A percentile compares a stretch with the other conserved stretches of the same genome.
Evolutionary conservation across 2,888 invertebrate species (phyloP).

Genomic region (Cosmia pyralina): DNA sequence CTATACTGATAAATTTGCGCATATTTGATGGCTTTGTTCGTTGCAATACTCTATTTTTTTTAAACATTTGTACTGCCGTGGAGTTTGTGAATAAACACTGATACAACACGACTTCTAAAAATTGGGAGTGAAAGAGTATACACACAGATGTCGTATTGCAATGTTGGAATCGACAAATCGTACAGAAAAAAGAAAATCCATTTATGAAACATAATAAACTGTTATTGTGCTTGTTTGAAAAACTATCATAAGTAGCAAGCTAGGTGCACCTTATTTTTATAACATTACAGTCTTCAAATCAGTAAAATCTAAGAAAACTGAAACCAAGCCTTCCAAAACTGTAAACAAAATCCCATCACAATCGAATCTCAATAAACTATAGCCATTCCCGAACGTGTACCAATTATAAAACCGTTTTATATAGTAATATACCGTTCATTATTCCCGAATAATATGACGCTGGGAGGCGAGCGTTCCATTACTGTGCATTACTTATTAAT

Average conservation of each 20-base stretch:
- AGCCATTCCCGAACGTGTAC: constrained; percentile 25
- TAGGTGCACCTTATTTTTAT: neutral
- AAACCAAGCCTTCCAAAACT: neutral
- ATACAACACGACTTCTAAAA: neutral
- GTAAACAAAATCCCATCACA: constrained; percentile 23
- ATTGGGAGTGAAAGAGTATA: no score
- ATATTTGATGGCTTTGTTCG: neutral
- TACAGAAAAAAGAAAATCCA: neutral
- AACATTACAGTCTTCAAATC: neutral
- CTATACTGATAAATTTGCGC: neutral
- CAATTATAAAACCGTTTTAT: constrained; percentile 64
- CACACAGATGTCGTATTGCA: neutral
- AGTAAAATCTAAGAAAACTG: neutral
- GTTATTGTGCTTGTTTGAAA: neutral
- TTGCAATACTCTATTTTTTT: neutral
- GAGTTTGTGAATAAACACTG: neutral
- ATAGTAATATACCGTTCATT: constrained; percentile 61
- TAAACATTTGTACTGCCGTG: neutral
- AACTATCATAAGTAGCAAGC: no score
- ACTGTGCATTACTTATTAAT: constrained; percentile 82
- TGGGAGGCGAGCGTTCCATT: constrained; percentile 75
- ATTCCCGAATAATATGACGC: constrained; percentile 60
- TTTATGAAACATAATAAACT: neutral
- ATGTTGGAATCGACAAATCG: neutral
- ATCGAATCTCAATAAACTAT: constrained; percentile 43